Base-by-base conservation (phyloP, 2,888 invertebrate species). In the Dichetophora obliterata region DNA sequence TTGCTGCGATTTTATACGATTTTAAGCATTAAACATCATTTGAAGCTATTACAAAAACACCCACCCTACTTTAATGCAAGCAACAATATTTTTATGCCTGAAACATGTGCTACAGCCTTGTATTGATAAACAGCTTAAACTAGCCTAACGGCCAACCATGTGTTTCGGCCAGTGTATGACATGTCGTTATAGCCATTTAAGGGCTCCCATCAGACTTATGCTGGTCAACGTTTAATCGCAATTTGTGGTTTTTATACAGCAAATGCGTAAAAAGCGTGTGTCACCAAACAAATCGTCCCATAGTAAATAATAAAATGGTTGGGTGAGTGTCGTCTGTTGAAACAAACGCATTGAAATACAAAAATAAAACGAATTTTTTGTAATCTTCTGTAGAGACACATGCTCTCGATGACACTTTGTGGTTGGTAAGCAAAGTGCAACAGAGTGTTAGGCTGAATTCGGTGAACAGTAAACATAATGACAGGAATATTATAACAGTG, bases 211-310 rank as follows among this genome's bases (percentile, higher is more conserved):
- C 68, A 73, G 65, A 78, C 76, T 74, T 63, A 71, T 16, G 81
- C 79, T 83, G 84, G 82, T 83, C 82, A 83, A 80, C 82, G 79
- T 84, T 84, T 83, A 84, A 82, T 81, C 76, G 78, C 86, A 85
- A 84, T 88, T 86, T 87, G 88, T 81, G 88, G 88, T 84, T 83
- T 85, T 82, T 82, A 82, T 82, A 83, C 82, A 83, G 82, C 80
- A 80, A 80, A 81, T 78, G 79, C 80, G 78, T 80, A 63, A 72
- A 59, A 22, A 19, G 31, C 19, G 43, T 43, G 27, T 73, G 37
- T 16, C 34, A 31, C 31, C 31, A 8, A 37, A 14, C 37, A 9
- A 37, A 65, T 5, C 31, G 63, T 19, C 3, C 9, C 43, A 43
- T 1, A 34, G 8, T 19, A 11, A 22, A 37, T n/a, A 34, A 14